Base-by-base conservation (phyloP, 2,113 vertebrate species). In the Hippocampus abdominalis region DNA sequence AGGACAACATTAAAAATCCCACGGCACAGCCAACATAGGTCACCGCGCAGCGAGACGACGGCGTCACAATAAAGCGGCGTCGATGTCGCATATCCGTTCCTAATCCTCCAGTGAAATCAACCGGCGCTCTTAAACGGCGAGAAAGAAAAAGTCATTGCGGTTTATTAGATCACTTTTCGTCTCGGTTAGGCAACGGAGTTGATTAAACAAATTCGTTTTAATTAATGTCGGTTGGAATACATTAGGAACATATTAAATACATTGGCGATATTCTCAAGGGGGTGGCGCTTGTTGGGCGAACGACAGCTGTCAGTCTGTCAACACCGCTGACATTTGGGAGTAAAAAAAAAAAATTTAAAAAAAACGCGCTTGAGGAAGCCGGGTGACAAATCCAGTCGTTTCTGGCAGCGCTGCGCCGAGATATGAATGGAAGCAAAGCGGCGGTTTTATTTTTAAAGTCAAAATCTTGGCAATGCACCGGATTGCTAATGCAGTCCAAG, bases 221-320 rank as follows among this genome's bases (percentile, higher is more conserved):
- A 92, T 89, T 89, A 90, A 87, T 75, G 72, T 84, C 80, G 73
- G 72, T 80, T 86, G 87, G 88, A 91, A 90, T 91, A 89, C 72
- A 91, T 89, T 89, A 89, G 81, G 69, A 71, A 81, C 74, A 86
- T 89, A 87, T 86, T 87, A 86, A 90, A 88, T 85, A 72, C 64
- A 44, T 84, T 82, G 80, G 25, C 66, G 23, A 73, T 82, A 81
- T 81, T 74, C 79, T 83, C 87, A 64, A 72, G 86, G 87, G 84
- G 87, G 84, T 88, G 54, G 71, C 51, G 77, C 60, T 65, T 29
- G 74, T 21, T 5, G 36, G 36, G 25, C 80, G 36, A 88, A 84
- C 76, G 85, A 80, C 79, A 89, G 79, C 86, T 89, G 87, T 84
- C 79, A 87, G 84, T 83, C 85, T 82, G 81, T 87, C 76, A 84